Evolutionary conservation across 2,113 vertebrate species (phyloP), one percentile per base, ranked within the genome.

Genomic region (Oreotrochilus melanogaster): DNA sequence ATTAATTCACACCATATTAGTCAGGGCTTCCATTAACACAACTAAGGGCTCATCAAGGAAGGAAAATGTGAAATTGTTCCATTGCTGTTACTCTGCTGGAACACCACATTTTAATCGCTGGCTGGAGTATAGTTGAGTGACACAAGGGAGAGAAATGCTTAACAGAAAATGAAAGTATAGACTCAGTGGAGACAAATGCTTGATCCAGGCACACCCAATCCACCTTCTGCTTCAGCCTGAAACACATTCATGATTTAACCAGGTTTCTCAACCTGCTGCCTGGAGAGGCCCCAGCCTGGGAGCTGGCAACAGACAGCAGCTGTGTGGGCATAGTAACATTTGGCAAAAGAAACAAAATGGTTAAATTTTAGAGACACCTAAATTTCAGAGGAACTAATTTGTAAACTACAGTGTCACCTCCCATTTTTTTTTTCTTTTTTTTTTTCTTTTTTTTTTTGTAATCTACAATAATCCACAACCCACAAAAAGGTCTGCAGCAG

Each of bases 21-120:
- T 93, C 94, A 97, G 66, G 84, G 54, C 91, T 97, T 96, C 88
- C 92, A 96, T 89, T 94, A 97, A 88, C 74, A 89, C 65, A 95
- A 78, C 80, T 88, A 73, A 95, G 23, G 67, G 73, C 69, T 93
- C 92, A 86, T 95, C 78, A 67, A 89, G 83, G 86, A 74, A 96
- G 84, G 94, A 97, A 97, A 97, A 96, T 71, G 75, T 51, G 53
- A 92, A 93, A 95, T 73, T 83, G 83, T 94, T 96, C 94, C 94
- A 92, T 33, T 84, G 84, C 86, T 86, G 66, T 60, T 94, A 79
- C 88, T 89, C 86, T 93, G 57, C 88, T 90, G 89, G 84, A 96
- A 97, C 4, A 2, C 70, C 65, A 94, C 70, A 65, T 90, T 96
- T 95, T 93, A 95, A 96, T 92, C 92, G 56, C 65, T 82, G 92